Evolutionary conservation across 1,140 invertebrate genomes (phyloP).

Genomic region (Zophobas morio): DNA sequence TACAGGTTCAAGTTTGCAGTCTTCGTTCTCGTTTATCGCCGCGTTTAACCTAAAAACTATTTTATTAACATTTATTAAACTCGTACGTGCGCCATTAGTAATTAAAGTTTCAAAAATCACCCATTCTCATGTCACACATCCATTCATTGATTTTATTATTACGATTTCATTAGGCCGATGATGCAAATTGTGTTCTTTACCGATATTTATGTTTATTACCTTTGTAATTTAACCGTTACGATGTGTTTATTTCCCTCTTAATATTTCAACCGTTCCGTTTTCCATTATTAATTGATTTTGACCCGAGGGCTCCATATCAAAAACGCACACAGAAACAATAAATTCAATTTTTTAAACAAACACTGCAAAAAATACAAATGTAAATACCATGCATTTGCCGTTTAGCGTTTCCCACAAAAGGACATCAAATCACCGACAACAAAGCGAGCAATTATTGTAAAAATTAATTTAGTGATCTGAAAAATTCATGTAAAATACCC

Average conservation of each 20-base stretch:
- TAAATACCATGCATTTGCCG: conserved; percentile 16
- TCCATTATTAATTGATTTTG: conserved; percentile 23
- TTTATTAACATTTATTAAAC: background rate
- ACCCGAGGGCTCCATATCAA: conserved; percentile 9
- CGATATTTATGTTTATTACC: conserved; percentile 35
- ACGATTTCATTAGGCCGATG: conserved; percentile 18
- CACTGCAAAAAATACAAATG: conserved; percentile 16
- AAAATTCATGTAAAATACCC: conserved; percentile 43
- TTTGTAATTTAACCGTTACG: conserved; percentile 30
- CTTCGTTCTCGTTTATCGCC: conserved; percentile 13
- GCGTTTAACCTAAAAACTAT: conserved; percentile 7
- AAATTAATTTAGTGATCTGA: conserved; percentile 43
- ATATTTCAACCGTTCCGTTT: background rate
- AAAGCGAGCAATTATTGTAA: conserved; percentile 36
- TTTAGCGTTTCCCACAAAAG: conserved; percentile 25
- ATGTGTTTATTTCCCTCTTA: conserved; percentile 26
- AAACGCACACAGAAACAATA: conserved; percentile 10
- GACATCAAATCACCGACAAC: conserved; percentile 34
- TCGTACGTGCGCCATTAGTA: background rate
- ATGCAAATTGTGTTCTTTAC: conserved; percentile 33
- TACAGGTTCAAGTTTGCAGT: conserved; percentile 19
- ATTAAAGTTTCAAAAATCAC: conserved; percentile 33
- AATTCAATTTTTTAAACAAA: conserved; percentile 28
- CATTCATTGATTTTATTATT: conserved; percentile 38
- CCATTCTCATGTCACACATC: conserved; percentile 11